A percentile compares a stretch with the other conserved stretches of the same genome.
These are phyloP conservation scores for Chrysocyon brachyurus DNA, from an alignment of 2,797 vertebrate species.

Conservation along the genomic window DNA sequence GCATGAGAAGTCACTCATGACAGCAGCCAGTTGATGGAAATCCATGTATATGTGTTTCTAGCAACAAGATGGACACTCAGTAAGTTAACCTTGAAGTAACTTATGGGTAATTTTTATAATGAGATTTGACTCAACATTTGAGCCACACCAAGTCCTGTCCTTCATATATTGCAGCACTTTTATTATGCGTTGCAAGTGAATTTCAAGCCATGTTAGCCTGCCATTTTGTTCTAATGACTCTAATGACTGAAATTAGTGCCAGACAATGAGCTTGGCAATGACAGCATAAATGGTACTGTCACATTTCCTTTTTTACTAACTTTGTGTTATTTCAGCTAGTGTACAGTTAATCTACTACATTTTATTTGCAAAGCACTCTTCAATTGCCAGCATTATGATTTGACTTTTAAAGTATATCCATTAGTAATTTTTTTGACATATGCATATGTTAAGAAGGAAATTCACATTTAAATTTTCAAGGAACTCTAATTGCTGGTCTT, in stretches of 20 bases:
- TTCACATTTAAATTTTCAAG: slow-evolving; percentile 47
- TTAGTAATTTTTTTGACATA: slow-evolving; percentile 62
- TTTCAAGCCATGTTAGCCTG: slow-evolving; percentile 48
- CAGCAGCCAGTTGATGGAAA: not conserved
- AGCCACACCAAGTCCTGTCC: not conserved
- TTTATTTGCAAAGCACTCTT: slow-evolving; percentile 55
- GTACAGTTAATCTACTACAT: not conserved
- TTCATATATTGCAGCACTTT: not conserved
- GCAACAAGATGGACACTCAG: not conserved
- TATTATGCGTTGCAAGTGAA: slow-evolving; percentile 27
- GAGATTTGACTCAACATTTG: slow-evolving; percentile 1
- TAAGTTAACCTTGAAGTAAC: not conserved
- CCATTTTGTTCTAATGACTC: slow-evolving; percentile 50
- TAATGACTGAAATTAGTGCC: slow-evolving; percentile 65
- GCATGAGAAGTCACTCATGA: not conserved
- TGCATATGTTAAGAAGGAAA: slow-evolving; percentile 40
- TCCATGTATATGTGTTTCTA: not conserved
- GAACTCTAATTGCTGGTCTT: not conserved
- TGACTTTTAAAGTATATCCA: slow-evolving; percentile 54
- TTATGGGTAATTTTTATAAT: not conserved
- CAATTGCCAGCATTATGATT: not conserved
- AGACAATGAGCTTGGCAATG: not conserved
- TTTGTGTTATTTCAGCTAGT: slow-evolving; percentile 20
- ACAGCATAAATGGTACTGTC: not conserved
- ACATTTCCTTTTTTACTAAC: slow-evolving; percentile 51